Evolutionary conservation across 2,797 vertebrate species (phyloP), one percentile per base, ranked within the genome.

Genomic region (Squalus acanthias): DNA sequence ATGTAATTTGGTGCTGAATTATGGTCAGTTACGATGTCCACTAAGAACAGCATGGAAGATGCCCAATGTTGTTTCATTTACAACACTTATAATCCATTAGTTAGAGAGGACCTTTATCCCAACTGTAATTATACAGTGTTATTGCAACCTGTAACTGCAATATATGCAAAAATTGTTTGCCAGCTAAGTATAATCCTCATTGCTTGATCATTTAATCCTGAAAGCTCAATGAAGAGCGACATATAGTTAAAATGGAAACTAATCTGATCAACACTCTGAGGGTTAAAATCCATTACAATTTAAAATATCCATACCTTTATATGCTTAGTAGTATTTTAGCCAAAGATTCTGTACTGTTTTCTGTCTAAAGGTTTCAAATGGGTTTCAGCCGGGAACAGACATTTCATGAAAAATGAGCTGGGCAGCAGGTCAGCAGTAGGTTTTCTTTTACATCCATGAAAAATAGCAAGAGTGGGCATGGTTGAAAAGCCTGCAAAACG

Each of bases 381-480:
- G 39, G 10, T 95, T 95, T 95, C 67, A 50, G 67, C 39, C 22
- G 22, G 69, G 26, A 95, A 57, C 2, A 57, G 94, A 74, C 94
- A 95, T 53, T 74, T 74, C 69, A 6, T 95, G 94, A 95, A 76
- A 95, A 74, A 95, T 95, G 94, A 95, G 94, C 94, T 57, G 46
- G 94, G 7, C 94, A 95, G 24, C 5, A 95, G 94, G 94, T 95
- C 94, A 95, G 70, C 53, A 95, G 94, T 29, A 93, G 91, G 46
- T 74, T 95, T 91, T 95, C 70, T 95, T 95, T 74, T 57, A 74
- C 94, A 74, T 74, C 69, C 50, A 57, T 95, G 94, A 95, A 95
- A 95, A 74, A 95, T 95, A 72, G 46, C 94, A 50, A 24, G 93
- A 69, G 24, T 53, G 3, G 20, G 46, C 10, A 72, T 53, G 22